These are phyloP conservation scores for Carcharodon carcharias DNA, from an alignment of 2,797 vertebrate genomes.

Conservation along the genomic window DNA sequence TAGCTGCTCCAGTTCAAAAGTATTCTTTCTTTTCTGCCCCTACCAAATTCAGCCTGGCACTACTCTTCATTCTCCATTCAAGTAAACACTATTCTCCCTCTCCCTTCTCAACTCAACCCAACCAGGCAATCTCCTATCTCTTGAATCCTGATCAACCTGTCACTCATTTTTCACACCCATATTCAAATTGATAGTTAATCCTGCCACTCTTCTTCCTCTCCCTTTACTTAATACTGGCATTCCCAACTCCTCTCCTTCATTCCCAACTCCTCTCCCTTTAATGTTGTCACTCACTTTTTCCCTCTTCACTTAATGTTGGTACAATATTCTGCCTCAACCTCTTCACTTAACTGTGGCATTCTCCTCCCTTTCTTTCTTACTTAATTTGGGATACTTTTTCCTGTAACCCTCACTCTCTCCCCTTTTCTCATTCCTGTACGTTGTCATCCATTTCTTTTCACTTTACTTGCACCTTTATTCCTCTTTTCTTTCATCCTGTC, in stretches of 20 bases:
- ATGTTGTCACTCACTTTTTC: neutral
- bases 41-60: neutral
- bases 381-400: neutral
- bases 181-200: neutral
- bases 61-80: neutral
- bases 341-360: neutral
- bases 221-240: neutral
- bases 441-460: neutral
- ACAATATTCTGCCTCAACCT: neutral
- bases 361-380: neutral
- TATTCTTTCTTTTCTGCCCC: neutral
- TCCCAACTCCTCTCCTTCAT: too few relatives aligned
- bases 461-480: neutral
- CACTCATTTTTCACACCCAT: neutral
- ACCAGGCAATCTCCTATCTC: too few relatives aligned
- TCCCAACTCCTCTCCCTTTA: neutral
- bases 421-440: neutral
- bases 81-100: neutral
- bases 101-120: neutral
- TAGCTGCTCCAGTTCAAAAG: neutral
- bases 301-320: neutral
- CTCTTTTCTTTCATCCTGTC: neutral
- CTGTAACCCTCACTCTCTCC: neutral
- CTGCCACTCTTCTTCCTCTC: too few relatives aligned
- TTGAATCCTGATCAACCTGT: neutral